These are phyloP conservation scores for Willisornis vidua DNA, from an alignment of 2,113 vertebrate species.

Conservation along the genomic window DNA sequence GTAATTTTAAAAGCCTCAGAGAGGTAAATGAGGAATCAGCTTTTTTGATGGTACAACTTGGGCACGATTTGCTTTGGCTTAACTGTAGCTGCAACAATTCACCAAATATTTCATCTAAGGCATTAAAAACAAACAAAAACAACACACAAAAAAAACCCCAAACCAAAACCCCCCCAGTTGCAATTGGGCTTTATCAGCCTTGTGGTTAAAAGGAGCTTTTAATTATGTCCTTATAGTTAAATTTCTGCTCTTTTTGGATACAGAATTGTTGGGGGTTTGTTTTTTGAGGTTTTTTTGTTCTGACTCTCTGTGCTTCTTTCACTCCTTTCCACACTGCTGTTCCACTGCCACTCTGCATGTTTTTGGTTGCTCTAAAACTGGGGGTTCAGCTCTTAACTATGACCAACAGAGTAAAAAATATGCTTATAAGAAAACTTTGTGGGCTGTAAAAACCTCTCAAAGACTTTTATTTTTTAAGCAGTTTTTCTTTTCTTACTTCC, in stretches of 20 bases:
- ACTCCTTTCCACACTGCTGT: rapidly evolving
- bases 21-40: background rate
- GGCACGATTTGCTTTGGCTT: background rate
- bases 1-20: background rate
- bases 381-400: background rate
- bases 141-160: too few relatives aligned
- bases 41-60: background rate
- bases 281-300: background rate
- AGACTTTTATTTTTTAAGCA: background rate
- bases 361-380: background rate
- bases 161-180: background rate
- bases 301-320: background rate
- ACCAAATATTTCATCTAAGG: background rate
- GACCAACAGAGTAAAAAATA: background rate
- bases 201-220: background rate
- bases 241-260: background rate
- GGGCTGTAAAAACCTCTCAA: background rate
- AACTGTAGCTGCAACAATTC: background rate
- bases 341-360: background rate
- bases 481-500: rapidly evolving
- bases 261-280: background rate
- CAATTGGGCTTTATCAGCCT: background rate
- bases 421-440: rapidly evolving
- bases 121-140: background rate
- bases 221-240: background rate